Conservation (phyloP, 2,113 vertebrate genomes). For the Salminus brasiliensis region DNA sequence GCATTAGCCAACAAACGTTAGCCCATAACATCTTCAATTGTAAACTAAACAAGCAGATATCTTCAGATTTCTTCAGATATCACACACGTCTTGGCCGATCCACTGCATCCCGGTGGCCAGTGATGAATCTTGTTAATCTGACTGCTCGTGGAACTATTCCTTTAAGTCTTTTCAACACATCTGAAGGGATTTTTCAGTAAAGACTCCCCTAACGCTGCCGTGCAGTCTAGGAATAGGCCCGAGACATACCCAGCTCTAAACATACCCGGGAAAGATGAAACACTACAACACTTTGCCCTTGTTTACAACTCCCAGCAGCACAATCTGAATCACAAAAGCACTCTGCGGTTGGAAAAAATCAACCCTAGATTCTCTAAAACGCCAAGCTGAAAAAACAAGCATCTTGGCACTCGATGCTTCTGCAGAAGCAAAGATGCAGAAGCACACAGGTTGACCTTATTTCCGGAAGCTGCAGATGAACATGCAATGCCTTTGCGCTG, state of each 20-base stretch:
- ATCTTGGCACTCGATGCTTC: not conserved
- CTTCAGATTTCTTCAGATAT: too few relatives aligned
- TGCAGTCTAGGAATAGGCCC: not conserved
- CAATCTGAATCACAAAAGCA: not conserved
- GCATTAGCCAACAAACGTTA: too few relatives aligned
- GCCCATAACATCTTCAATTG: too few relatives aligned
- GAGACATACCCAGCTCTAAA: not conserved
- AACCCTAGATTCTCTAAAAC: not conserved
- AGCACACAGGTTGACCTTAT: conserved; percentile 11
- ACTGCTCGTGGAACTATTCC: too few relatives aligned
- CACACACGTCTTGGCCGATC: too few relatives aligned
- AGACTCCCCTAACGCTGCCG: not conserved
- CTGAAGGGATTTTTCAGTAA: not conserved
- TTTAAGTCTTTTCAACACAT: not conserved
- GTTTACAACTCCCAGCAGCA: not conserved
- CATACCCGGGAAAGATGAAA: not conserved
- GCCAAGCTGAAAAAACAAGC: not conserved
- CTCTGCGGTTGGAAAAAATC: conserved; percentile 42
- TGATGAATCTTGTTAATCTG: too few relatives aligned
- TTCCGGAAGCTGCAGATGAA: conserved; percentile 34
- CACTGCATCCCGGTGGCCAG: too few relatives aligned
- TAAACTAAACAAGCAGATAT: too few relatives aligned
- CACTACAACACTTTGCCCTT: not conserved
- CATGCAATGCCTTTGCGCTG: not conserved
- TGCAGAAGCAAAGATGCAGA: conserved; percentile 31